Percentiles rank a stretch among this genome's conserved stretches.
Conservation (phyloP, 2,888 invertebrate genomes). For the Alviniconcha strummeri region DNA sequence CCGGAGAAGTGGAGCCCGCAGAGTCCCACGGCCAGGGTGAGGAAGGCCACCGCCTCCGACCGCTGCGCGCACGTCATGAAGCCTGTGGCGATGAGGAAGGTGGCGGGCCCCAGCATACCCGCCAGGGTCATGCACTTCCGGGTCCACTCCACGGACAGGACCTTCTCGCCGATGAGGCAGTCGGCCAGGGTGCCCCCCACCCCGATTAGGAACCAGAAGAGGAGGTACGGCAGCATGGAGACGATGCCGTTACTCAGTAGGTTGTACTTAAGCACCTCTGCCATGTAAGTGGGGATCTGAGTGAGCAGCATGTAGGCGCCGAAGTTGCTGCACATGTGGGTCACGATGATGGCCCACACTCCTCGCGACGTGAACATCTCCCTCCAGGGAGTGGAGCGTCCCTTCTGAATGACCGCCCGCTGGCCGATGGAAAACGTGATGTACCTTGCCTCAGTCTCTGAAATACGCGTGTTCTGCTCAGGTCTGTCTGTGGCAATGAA, state of each 20-base stretch:
- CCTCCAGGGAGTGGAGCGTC: constrained; percentile 71
- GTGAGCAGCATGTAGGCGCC: constrained; percentile 69
- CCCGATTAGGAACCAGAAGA: constrained; percentile 55
- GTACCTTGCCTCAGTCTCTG: constrained; percentile 66
- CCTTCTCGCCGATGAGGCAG: constrained; percentile 48
- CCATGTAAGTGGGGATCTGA: constrained; percentile 66
- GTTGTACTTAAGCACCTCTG: constrained; percentile 66
- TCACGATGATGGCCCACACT: constrained; percentile 75
- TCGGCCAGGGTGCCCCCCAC: constrained; percentile 56
- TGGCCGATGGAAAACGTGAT: constrained; percentile 56
- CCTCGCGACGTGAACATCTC: constrained; percentile 74
- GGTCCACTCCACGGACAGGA: constrained; percentile 53
- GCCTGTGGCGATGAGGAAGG: constrained; percentile 56
- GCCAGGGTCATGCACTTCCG: constrained; percentile 51
- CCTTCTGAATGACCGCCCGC: neutral
- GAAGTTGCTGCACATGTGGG: constrained; percentile 76
- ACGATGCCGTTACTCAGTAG: constrained; percentile 55
- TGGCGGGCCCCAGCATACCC: constrained; percentile 55
- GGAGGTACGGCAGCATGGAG: constrained; percentile 61
- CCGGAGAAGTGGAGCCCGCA: constrained; percentile 63
- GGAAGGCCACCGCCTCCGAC: constrained; percentile 54
- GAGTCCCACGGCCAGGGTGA: constrained; percentile 59
- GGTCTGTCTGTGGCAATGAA: constrained; percentile 76
- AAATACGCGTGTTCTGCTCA: constrained; percentile 77
- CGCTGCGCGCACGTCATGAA: constrained; percentile 62